phyloP scores from a whole-genome alignment of 2,888 invertebrate species.

The Hirtodrosophila alboralis region DNA sequence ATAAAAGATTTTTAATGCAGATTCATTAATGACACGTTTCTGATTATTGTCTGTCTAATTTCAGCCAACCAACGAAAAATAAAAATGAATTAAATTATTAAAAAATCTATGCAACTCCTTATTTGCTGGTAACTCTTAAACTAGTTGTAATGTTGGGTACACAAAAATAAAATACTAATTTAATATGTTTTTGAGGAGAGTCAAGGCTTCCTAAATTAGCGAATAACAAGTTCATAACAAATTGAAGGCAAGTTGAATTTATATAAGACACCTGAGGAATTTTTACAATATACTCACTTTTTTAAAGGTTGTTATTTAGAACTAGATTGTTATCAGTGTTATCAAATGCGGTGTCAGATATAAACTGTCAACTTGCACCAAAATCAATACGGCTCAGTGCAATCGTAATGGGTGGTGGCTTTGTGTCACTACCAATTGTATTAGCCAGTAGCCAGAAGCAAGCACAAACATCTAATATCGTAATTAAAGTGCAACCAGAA shows the following conservation, averaged over 20 bases:
- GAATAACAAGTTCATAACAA: slow-evolving; percentile 14
- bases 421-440: slow-evolving; percentile 77
- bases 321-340: slow-evolving; percentile 14
- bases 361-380: slow-evolving; percentile 41
- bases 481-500: slow-evolving; percentile 24
- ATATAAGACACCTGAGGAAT: not conserved
- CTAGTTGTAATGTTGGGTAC: slow-evolving; percentile 21
- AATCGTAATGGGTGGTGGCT: slow-evolving; percentile 83
- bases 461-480: slow-evolving; percentile 19
- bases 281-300: not conserved
- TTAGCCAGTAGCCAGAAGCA: slow-evolving; percentile 48
- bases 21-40: slow-evolving; percentile 19
- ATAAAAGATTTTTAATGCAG: not conserved
- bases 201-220: slow-evolving; percentile 65
- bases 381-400: slow-evolving; percentile 51
- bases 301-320: not conserved
- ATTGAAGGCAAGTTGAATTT: slow-evolving; percentile 12
- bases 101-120: slow-evolving; percentile 44
- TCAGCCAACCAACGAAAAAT: slow-evolving; percentile 49
- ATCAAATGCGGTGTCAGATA: slow-evolving; percentile 10
- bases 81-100: slow-evolving; percentile 20
- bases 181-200: slow-evolving; percentile 50
- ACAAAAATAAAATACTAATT: slow-evolving; percentile 17
- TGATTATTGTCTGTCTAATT: slow-evolving; percentile 22
- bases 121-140: slow-evolving; percentile 25